phyloP scores from a whole-genome alignment of 2,888 invertebrate species.

The Caenorhabditis sp. region DNA sequence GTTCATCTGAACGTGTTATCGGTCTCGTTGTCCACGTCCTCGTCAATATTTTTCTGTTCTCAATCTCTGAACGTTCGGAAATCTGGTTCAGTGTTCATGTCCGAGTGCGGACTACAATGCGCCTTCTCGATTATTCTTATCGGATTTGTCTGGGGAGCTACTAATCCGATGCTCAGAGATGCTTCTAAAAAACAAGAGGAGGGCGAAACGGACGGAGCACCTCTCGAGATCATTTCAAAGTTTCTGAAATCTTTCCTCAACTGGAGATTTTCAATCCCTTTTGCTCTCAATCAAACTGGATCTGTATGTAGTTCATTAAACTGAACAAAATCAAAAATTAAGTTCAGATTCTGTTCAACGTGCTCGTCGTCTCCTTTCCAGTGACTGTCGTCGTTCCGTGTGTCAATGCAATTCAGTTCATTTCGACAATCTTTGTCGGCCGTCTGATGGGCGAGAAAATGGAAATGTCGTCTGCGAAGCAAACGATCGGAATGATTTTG shows the following conservation, averaged over 20 bases:
- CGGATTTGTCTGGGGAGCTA: constrained; percentile 65
- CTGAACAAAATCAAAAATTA: no score
- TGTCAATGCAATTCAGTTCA: constrained; percentile 61
- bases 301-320: constrained; percentile 41
- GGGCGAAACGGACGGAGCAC: neutral
- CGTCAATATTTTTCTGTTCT: neutral
- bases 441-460: constrained; percentile 54
- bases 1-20: neutral
- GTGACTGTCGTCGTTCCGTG: constrained; percentile 63
- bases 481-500: constrained; percentile 41
- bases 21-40: neutral
- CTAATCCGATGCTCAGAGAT: constrained; percentile 63
- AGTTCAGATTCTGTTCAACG: constrained; percentile 60
- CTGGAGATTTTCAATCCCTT: constrained; percentile 61
- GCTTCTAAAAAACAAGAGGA: constrained; percentile 34
- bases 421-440: constrained; percentile 50
- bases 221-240: constrained; percentile 2
- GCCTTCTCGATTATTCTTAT: constrained; percentile 42
- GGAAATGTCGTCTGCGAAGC: constrained; percentile 12
- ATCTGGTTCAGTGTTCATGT: constrained; percentile 13
- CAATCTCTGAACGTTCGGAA: neutral
- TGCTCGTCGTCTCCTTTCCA: constrained; percentile 55
- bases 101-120: constrained; percentile 53
- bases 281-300: constrained; percentile 55
- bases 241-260: constrained; percentile 46